Evolutionary conservation across 2,888 invertebrate genomes (phyloP), one percentile per base, ranked within the genome.

Genomic region (Argyra leucocephala): DNA sequence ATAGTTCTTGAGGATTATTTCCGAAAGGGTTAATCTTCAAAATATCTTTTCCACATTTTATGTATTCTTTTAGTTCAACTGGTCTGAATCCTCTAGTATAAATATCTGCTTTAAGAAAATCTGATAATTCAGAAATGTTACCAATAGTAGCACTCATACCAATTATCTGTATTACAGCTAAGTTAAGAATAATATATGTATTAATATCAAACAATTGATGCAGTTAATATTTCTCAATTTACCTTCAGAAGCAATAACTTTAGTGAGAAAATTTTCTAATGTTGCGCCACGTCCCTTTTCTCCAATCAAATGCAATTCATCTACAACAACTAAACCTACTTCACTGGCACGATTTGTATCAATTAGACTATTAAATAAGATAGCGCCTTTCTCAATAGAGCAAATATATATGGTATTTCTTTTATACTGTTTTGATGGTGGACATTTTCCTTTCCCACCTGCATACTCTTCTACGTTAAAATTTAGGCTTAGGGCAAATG

Each of bases 141-240:
- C 93, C 95, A 71, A 98, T 90, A 0, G 98, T 98, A 0, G 98
- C 98, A 78, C 95, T 96, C 96, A 98, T 97, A 23, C 95, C 96
- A 22, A 98, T 85, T 66, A 98, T 88, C 76, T 96, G 96, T 67
- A 92, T 88, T 65, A 81, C 80, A 60, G 82, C 86, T 86, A 62
- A 66, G 48, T 62, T 57, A 36, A 60, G 62, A 66, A 57, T 62
- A 63, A 63, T 23, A 26, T 26, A 22, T 31, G 6, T 48, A n/a
- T 48, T n/a, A 48, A 2, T 66, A 22, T 3, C 63, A 66, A 57
- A 67, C 15, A 65, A 24, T 59, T 61, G 58, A 37, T 18, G 4
- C 60, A 58, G 22, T 21, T 5, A 3, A 36, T 57, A 24, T 24
- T 18, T 26, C 26, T 21, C 18, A 7, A 18, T 58, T 81, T 81